Percentiles rank a stretch among this genome's conserved stretches.
phyloP scores from a whole-genome alignment of 2,888 invertebrate genomes.

The Ophonus ardosiacus region DNA sequence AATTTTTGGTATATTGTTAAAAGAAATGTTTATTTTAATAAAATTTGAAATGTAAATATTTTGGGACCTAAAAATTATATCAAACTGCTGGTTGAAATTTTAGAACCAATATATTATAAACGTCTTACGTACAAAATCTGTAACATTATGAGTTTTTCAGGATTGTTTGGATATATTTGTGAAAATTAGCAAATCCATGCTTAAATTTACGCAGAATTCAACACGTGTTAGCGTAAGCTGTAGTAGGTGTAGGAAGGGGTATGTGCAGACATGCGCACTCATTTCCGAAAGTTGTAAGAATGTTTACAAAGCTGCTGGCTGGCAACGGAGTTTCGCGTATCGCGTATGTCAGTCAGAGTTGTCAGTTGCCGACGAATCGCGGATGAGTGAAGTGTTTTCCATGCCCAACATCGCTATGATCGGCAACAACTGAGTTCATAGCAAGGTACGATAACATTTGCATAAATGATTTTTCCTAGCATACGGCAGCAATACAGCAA shows the following conservation, averaged over 20 bases:
- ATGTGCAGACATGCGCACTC: slow-evolving; percentile 13
- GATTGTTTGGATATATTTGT: too few species aligned
- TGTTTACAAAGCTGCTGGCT: slow-evolving; percentile 40
- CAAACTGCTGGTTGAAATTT: too few species aligned
- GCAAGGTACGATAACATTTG: background rate
- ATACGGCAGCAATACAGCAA: background rate
- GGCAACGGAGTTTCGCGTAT: slow-evolving; percentile 28
- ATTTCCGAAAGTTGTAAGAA: slow-evolving; percentile 47
- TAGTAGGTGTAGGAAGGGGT: slow-evolving; percentile 2
- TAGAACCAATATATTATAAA: too few species aligned
- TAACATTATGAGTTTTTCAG: too few species aligned
- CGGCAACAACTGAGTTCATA: background rate
- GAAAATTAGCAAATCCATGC: slow-evolving; percentile 1
- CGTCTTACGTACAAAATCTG: too few species aligned
- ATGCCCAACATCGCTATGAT: background rate
- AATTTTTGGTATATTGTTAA: too few species aligned
- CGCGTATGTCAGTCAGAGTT: background rate
- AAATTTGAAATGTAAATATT: too few species aligned
- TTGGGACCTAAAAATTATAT: too few species aligned
- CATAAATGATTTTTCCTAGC: background rate
- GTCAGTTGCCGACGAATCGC: slow-evolving; percentile 44
- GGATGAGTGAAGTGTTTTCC: slow-evolving; percentile 14
- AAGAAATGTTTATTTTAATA: too few species aligned
- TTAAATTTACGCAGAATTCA: background rate
- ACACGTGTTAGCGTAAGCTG: slow-evolving; percentile 41